Evolutionary conservation across 64 coral and sea anemone species (phyloP).

Genomic region (Montipora efflorescens): DNA sequence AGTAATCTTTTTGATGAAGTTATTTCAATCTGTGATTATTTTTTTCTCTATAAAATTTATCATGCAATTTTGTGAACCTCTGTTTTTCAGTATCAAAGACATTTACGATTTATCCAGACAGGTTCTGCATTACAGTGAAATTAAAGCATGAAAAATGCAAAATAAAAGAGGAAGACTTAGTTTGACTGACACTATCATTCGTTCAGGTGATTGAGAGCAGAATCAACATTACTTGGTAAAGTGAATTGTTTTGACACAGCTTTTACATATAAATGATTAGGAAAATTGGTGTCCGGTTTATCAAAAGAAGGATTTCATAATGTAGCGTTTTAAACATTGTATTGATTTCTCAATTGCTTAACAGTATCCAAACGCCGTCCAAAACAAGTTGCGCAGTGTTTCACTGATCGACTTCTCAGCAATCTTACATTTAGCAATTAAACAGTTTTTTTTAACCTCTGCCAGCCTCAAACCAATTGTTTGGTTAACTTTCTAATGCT

Average conservation of each 20-base stretch:
- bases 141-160: no score
- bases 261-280: neutral
- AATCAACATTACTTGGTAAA: neutral
- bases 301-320: neutral
- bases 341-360: neutral
- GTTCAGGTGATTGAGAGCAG: neutral
- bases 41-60: neutral
- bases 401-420: neutral
- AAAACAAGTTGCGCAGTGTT: neutral
- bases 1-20: neutral
- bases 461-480: neutral
- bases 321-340: neutral
- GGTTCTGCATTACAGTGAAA: neutral
- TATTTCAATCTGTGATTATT: neutral
- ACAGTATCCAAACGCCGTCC: no score
- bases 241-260: neutral
- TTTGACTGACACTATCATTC: no score
- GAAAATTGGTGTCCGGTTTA: neutral
- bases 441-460: neutral
- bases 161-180: no score
- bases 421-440: neutral
- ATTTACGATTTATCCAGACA: no score
- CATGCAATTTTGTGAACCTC: neutral
- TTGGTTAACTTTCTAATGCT: neutral
- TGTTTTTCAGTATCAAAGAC: neutral